These are phyloP conservation scores for Vesta saturnalis DNA, from an alignment of 2,888 invertebrate species.

Conservation along the genomic window DNA sequence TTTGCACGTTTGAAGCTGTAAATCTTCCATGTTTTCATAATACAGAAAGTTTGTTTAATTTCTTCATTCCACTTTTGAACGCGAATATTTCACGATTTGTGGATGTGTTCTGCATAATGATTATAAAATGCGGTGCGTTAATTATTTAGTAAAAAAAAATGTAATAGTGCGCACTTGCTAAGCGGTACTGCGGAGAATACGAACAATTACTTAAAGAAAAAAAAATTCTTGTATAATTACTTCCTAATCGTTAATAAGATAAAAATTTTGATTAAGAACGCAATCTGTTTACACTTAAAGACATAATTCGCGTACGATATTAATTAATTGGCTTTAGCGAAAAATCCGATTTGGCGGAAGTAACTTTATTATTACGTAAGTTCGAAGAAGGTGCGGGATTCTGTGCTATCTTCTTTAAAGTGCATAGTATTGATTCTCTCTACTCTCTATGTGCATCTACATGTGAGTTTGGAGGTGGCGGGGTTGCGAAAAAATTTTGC, in stretches of 20 bases:
- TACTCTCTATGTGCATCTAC: conserved; percentile 51
- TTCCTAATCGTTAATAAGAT: conserved; percentile 6
- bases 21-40: conserved; percentile 61
- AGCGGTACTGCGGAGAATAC: too few species aligned
- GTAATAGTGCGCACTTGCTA: too few species aligned
- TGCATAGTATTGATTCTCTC: conserved; percentile 59
- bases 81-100: neutral
- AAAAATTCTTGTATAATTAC: conserved; percentile 8
- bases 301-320: conserved; percentile 11
- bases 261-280: neutral
- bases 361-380: conserved; percentile 22
- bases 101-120: neutral
- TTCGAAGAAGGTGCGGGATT: conserved; percentile 29
- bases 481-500: conserved; percentile 27
- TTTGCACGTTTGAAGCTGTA: conserved; percentile 62
- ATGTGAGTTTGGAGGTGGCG: conserved; percentile 31
- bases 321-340: conserved; percentile 3
- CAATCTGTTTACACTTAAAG: neutral
- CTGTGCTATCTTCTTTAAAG: conserved; percentile 58
- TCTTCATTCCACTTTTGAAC: neutral
- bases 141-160: neutral
- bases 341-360: neutral
- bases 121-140: neutral
- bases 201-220: neutral
- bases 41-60: conserved; percentile 35